phyloP scores from a whole-genome alignment of 2,888 invertebrate species.

The Amphipyra tragopoginis region DNA sequence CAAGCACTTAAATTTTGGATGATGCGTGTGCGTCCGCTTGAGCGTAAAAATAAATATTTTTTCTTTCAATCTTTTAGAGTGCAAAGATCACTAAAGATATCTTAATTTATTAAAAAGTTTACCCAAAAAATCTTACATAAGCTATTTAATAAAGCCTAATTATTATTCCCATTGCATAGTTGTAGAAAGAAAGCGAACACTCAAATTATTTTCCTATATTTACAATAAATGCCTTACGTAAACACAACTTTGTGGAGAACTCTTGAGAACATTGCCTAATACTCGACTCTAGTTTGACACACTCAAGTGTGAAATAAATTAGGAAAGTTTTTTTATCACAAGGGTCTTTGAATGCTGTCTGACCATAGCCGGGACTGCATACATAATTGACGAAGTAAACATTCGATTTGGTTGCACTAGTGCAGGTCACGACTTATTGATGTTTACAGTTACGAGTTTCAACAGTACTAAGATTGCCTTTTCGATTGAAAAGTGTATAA shows the following conservation, averaged over 20 bases:
- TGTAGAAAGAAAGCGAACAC: too few species aligned
- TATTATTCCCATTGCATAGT: too few species aligned
- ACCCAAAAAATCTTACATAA: too few species aligned
- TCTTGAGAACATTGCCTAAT: slow-evolving; percentile 18
- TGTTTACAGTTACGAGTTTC: background rate
- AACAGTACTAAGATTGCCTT: background rate
- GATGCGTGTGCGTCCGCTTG: too few species aligned
- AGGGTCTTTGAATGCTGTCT: background rate
- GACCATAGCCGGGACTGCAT: background rate
- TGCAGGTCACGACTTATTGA: background rate
- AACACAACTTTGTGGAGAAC: slow-evolving; percentile 29
- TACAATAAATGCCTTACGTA: slow-evolving; percentile 9
- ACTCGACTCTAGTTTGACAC: slow-evolving; percentile 22
- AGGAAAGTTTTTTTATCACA: slow-evolving; percentile 1
- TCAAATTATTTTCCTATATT: background rate
- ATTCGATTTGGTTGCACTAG: background rate
- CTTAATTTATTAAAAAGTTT: too few species aligned
- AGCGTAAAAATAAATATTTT: too few species aligned
- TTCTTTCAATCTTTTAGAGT: too few species aligned
- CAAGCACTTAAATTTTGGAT: too few species aligned
- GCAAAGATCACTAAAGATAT: too few species aligned
- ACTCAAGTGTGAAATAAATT: slow-evolving; percentile 29
- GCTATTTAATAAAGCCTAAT: too few species aligned
- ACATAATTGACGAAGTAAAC: background rate
- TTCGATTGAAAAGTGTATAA: too few species aligned